Evolutionary conservation across 2,797 vertebrate species (phyloP), one percentile per base, ranked within the genome.

Genomic region (Artibeus lituratus): DNA sequence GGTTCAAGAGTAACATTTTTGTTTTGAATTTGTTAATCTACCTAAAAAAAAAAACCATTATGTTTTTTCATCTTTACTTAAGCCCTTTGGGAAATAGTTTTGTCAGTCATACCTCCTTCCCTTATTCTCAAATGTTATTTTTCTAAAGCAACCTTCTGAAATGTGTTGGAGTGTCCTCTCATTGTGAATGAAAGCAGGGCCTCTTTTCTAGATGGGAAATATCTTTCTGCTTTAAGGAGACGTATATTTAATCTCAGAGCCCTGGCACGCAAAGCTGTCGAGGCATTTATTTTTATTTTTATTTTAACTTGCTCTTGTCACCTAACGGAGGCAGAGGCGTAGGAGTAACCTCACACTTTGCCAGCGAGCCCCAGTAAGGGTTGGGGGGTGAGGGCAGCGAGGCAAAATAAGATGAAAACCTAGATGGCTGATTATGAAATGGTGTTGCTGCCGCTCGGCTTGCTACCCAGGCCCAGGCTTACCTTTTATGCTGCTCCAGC

Each of bases 401-500:
- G 77, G 94, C 96, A 97, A 98, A 98, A 98, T 97, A 98, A 98
- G 98, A 98, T 97, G 96, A 95, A 97, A 96, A 97, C 96, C 88
- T 97, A 98, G 98, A 98, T 98, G 98, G 98, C 94, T 98, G 98
- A 98, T 98, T 98, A 98, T 98, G 96, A 98, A 98, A 97, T 96
- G 96, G 97, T 95, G 97, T 97, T 93, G 97, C 93, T 18, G 29
- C 93, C 1, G 18, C 96, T 98, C 98, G 90, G 96, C 98, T 98
- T 97, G 98, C 98, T 98, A 97, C 98, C 97, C 98, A 98, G 98
- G 98, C 98, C 97, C 98, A 98, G 98, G 98, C 99, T 99, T 99
- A 98, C 99, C 99, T 99, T 99, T 99, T 98, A 99, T 99, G 99
- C 99, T 91, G 98, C 98, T 98, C 98, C 98, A 98, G 99, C 98